These are phyloP conservation scores for Melangyna quadrimaculata DNA, from an alignment of 2,888 invertebrate species.

Conservation along the genomic window DNA sequence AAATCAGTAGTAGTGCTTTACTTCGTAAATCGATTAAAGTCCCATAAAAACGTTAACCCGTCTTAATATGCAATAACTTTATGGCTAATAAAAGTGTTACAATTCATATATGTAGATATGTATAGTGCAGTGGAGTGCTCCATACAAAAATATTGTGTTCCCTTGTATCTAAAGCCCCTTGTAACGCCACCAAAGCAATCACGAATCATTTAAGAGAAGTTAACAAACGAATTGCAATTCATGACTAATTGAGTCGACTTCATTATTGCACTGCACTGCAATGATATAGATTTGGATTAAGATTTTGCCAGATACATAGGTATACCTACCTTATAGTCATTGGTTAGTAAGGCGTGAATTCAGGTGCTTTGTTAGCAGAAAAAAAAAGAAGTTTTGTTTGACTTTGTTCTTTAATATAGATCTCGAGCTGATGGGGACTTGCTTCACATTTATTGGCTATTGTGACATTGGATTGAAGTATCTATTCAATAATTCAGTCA, in stretches of 20 bases:
- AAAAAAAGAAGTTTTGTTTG: background rate
- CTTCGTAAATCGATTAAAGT: constrained; percentile 45
- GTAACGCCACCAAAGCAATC: background rate
- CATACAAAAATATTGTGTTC: constrained; percentile 1
- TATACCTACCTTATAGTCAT: background rate
- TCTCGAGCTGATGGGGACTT: background rate
- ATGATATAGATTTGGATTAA: constrained; percentile 39
- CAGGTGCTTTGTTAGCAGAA: constrained; percentile 51
- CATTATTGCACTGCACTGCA: constrained; percentile 38
- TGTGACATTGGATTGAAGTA: constrained; percentile 53
- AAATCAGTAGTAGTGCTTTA: background rate
- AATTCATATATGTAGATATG: constrained; percentile 29
- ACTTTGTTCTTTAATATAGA: constrained; percentile 16
- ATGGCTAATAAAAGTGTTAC: constrained; percentile 27
- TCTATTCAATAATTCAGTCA: constrained; percentile 45
- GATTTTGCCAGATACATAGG: constrained; percentile 34
- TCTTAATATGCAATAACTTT: constrained; percentile 35
- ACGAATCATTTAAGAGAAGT: constrained; percentile 33
- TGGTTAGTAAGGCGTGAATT: constrained; percentile 51
- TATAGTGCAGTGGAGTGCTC: background rate
- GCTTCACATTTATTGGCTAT: constrained; percentile 2
- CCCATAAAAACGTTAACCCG: constrained; percentile 49
- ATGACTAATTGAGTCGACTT: constrained; percentile 69
- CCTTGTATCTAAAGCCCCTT: background rate
- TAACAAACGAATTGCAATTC: constrained; percentile 52